Evolutionary conservation across 2,113 vertebrate genomes (phyloP), one percentile per base, ranked within the genome.

Genomic region (Gadus chalcogrammus): DNA sequence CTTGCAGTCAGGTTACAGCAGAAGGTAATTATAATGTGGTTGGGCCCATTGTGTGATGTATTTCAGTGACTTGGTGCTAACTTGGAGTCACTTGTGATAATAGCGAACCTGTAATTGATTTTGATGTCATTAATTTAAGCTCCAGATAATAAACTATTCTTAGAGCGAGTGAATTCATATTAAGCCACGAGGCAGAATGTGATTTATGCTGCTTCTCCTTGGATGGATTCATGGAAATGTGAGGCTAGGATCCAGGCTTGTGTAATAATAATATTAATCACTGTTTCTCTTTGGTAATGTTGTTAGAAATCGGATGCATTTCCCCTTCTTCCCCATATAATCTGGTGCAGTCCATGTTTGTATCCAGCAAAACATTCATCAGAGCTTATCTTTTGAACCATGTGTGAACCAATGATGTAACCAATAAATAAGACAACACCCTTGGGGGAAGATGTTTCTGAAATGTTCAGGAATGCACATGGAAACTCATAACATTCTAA

Each of bases 41-140:
- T 65, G 28, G 15, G 1, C 64, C 64, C 28, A 42, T n/a, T 42
- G 7, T 42, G 64, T 42, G 38, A 17, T 65, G 42, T 20, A 24
- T 56, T 2, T 55, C 69, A 68, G 52, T 76, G n/a, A 78, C 70
- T 64, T 73, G 52, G 56, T 48, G 60, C 28, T 64, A 35, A 52
- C 17, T 68, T 15, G 7, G 58, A 55, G 58, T 27, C 20, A 35
- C 38, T 42, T 15, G 61, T 3, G n/a, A 20, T 22, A 18, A 18
- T 20, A 61, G n/a, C 5, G 6, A 20, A 22, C n/a, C 59, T 53
- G 64, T 8, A 13, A 7, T 38, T 56, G 58, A 70, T 28, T 4
- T 67, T 18, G 48, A 59, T 22, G 4, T 60, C 65, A 68, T 76
- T 67, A 59, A 59, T 24, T 16, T 22, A n/a, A 67, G 42, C 65